Evolutionary conservation across 2,888 invertebrate genomes (phyloP).

Genomic region (Drosophila affinis): DNA sequence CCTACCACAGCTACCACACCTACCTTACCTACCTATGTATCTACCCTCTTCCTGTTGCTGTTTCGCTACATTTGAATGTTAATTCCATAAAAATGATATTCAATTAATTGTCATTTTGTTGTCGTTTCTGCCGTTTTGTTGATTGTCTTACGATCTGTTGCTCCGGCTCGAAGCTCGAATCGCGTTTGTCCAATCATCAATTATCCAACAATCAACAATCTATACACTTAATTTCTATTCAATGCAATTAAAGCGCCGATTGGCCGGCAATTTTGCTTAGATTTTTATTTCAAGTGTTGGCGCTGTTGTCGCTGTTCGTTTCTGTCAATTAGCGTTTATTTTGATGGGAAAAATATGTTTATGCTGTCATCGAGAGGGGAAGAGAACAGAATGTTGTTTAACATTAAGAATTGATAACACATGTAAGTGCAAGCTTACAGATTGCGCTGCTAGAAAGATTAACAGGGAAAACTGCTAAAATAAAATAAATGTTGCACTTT

Average conservation of each 20-base stretch:
- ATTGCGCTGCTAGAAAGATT: no score
- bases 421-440: no score
- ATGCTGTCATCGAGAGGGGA: constrained; percentile 7
- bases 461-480: background rate
- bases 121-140: constrained; percentile 55
- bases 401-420: no score
- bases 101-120: constrained; percentile 72
- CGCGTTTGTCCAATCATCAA: constrained; percentile 61
- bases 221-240: constrained; percentile 63
- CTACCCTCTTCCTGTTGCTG: background rate
- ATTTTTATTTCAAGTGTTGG: constrained; percentile 25
- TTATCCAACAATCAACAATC: constrained; percentile 55
- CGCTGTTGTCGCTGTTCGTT: no score
- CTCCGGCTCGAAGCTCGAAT: constrained; percentile 2
- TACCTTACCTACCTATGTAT: no score
- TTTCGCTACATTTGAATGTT: constrained; percentile 41
- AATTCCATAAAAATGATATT: constrained; percentile 59
- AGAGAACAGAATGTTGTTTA: no score
- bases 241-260: constrained; percentile 64
- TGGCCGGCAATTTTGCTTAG: constrained; percentile 48
- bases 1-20: no score
- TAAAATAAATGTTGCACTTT: no score
- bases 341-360: constrained; percentile 1
- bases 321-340: constrained; percentile 9
- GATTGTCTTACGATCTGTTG: constrained; percentile 46